Conservation (phyloP, 2,888 invertebrate species). For the Malthinus flaveolus region DNA sequence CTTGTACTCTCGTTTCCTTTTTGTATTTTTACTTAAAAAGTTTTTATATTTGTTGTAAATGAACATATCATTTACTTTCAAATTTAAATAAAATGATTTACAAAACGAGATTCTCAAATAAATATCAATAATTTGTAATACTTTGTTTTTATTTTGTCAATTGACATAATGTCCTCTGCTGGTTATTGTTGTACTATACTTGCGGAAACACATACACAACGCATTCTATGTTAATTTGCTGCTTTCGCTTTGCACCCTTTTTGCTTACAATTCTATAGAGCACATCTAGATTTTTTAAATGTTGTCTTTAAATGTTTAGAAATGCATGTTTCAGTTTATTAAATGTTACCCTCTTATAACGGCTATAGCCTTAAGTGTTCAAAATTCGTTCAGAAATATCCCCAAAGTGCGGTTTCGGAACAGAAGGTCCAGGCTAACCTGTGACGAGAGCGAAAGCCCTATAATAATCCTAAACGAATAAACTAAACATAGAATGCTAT, state of each 20-base stretch:
- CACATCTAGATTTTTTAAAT: slow-evolving; percentile 28
- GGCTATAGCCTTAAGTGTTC: neutral
- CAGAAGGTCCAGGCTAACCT: too few relatives aligned
- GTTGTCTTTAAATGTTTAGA: slow-evolving; percentile 1
- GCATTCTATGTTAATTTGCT: slow-evolving; percentile 51
- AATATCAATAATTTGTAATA: slow-evolving; percentile 8
- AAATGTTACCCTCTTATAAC: neutral
- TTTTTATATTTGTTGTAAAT: neutral
- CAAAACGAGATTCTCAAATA: slow-evolving; percentile 5
- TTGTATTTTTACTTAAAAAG: neutral
- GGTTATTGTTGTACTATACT: neutral
- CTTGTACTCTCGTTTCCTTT: slow-evolving; percentile 5
- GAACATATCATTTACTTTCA: slow-evolving; percentile 7
- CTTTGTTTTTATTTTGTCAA: slow-evolving; percentile 1
- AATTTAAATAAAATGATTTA: neutral
- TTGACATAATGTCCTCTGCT: neutral
- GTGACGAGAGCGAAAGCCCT: too few relatives aligned
- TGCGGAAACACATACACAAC: slow-evolving; percentile 45
- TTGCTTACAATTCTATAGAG: slow-evolving; percentile 39
- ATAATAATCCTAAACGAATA: too few relatives aligned
- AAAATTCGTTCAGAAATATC: neutral
- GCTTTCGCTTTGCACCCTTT: slow-evolving; percentile 47
- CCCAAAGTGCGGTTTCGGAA: neutral
- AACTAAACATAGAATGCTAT: slow-evolving; percentile 49
- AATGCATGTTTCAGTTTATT: neutral